Base-by-base conservation (phyloP, 2,113 vertebrate species). In the Xyrauchen texanus region DNA sequence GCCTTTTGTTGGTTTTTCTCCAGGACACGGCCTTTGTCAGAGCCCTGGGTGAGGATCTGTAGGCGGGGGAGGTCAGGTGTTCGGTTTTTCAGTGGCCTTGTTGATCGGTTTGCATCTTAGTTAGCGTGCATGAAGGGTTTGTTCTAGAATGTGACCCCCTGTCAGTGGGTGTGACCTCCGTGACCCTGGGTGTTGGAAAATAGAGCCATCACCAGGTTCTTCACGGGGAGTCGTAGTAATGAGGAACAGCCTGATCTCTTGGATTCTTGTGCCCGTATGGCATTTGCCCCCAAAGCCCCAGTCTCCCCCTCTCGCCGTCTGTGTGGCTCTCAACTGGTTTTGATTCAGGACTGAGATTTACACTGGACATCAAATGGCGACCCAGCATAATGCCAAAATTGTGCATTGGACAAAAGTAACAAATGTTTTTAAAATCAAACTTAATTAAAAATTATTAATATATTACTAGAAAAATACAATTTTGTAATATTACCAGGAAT, bases 211-310 rank as follows among this genome's bases (percentile, higher is more conserved):
- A 87, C 73, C 57, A 76, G 80, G 58, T 51, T 53, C 78, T 74
- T 81, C 74, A 72, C 74, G 34, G 82, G 82, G 84, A 78, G 82
- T 61, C 79, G 64, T 65, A 78, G 81, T 88, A 88, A 88, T 84
- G 84, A 92, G 90, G 91, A 92, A 92, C 93, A 93, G 92, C 88
- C 92, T 90, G 83, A 90, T 90, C 87, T 83, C 81, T 85, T 83
- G 79, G 87, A 92, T 91, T 90, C 88, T 84, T 88, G 85, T 85
- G 86, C 86, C 89, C 91, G 85, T 89, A 85, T 87, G 82, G 89
- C 86, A 81, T 53, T 87, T 84, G 87, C 87, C 88, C 89, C 83
- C 55, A 5, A 58, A 82, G 85, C 86, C 81, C 81, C 70, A 65
- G 21, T 34, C 21, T 34, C 21, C 21, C 72, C 74, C 66, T 79